Percentiles rank a stretch among this genome's conserved stretches.
Conservation (phyloP, 2,797 vertebrate genomes). For the Alauda arvensis region DNA sequence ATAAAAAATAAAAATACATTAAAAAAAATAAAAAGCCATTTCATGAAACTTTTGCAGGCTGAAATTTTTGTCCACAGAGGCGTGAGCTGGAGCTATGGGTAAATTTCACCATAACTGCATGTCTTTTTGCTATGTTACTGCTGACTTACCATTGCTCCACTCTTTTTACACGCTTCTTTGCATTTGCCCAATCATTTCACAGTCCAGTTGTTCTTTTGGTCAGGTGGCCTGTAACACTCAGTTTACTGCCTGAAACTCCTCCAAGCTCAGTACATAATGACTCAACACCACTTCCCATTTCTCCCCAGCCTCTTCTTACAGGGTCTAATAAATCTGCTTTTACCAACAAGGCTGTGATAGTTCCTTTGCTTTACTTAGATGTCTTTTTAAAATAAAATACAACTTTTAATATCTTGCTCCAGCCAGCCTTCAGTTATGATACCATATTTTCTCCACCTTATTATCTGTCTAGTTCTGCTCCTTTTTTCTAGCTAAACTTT, state of each 20-base stretch:
- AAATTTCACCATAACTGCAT: neutral
- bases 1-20: neutral
- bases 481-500: constrained; percentile 17
- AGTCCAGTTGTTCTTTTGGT: constrained; percentile 50
- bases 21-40: neutral
- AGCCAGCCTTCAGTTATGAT: constrained; percentile 1
- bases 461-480: neutral
- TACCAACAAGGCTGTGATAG: constrained; percentile 10
- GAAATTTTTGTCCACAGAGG: neutral
- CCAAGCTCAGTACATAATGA: constrained; percentile 37
- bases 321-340: constrained; percentile 38
- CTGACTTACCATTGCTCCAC: neutral
- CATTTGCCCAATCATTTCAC: constrained; percentile 56
- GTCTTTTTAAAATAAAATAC: constrained; percentile 16
- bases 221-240: constrained; percentile 50
- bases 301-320: constrained; percentile 16
- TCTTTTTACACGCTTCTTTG: constrained; percentile 20
- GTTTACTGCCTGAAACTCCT: constrained; percentile 57
- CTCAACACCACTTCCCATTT: constrained; percentile 3
- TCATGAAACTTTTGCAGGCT: neutral
- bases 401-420: constrained; percentile 14
- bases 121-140: neutral
- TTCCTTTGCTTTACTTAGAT: neutral
- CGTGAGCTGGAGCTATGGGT: neutral
- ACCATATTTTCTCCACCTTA: neutral